phyloP scores from a whole-genome alignment of 2,888 invertebrate genomes.

The Acrocera orbiculus region DNA sequence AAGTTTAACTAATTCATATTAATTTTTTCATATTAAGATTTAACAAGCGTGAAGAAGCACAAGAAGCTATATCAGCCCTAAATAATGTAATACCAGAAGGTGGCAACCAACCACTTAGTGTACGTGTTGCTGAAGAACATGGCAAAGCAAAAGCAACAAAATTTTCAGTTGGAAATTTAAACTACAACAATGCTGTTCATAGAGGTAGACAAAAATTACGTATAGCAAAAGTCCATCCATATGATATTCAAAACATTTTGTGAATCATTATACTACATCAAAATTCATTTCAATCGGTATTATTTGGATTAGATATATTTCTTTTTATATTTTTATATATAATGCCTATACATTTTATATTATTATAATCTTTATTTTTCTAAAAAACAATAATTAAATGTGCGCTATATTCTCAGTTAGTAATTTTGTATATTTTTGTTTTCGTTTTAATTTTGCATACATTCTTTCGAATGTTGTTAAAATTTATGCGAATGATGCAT shows the following conservation, averaged over 20 bases:
- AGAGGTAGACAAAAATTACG: conserved; percentile 34
- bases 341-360: too few relatives aligned
- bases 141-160: conserved; percentile 31
- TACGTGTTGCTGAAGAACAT: conserved; percentile 37
- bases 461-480: too few relatives aligned
- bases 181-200: conserved; percentile 29
- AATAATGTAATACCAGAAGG: conserved; percentile 75
- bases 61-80: conserved; percentile 69
- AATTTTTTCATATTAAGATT: conserved; percentile 37
- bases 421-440: too few relatives aligned
- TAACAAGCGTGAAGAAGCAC: conserved; percentile 75
- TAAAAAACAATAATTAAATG: conserved; percentile 1
- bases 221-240: conserved; percentile 31
- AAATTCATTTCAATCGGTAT: too few relatives aligned
- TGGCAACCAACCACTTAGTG: conserved; percentile 63
- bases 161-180: conserved; percentile 21
- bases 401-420: too few relatives aligned
- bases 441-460: too few relatives aligned
- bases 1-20: too few relatives aligned
- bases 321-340: too few relatives aligned
- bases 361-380: conserved; percentile 1
- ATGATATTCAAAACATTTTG: conserved; percentile 20
- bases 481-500: too few relatives aligned
- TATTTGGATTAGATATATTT: too few relatives aligned
- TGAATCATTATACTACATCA: conserved; percentile 11